Conservation (phyloP, 2,797 vertebrate genomes). For the Myiotriccus ornatus region DNA sequence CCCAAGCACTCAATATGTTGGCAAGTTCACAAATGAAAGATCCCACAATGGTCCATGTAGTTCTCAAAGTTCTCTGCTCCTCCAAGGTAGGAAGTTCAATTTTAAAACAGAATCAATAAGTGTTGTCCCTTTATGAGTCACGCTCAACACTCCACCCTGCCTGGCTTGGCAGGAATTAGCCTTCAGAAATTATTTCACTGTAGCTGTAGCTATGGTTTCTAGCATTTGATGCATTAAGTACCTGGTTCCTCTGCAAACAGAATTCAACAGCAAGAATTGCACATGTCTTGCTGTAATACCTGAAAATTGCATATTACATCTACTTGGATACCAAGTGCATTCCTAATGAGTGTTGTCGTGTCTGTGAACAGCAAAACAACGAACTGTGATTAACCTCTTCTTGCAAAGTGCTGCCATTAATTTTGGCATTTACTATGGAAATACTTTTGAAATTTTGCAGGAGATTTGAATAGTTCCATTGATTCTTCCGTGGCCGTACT, state of each 20-base stretch:
- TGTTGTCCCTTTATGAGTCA: neutral
- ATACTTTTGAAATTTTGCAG: conserved; percentile 58
- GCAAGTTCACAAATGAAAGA: neutral
- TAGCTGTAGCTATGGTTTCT: neutral
- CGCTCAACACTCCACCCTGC: neutral
- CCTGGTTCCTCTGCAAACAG: neutral
- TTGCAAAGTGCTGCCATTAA: conserved; percentile 60
- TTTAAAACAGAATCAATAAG: neutral
- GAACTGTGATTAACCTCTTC: conserved; percentile 66
- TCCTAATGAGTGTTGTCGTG: conserved; percentile 8
- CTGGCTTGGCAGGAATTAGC: neutral
- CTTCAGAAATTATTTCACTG: neutral
- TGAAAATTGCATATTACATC: conserved; percentile 41
- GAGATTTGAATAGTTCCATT: conserved; percentile 61
- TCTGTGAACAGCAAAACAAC: conserved; percentile 61
- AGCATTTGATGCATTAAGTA: conserved; percentile 15
- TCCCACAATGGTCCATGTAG: neutral
- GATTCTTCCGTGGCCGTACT: conserved; percentile 53
- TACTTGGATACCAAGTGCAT: conserved; percentile 22
- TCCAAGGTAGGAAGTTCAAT: neutral
- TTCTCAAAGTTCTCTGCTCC: neutral
- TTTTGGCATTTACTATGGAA: conserved; percentile 54
- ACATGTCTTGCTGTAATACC: conserved; percentile 2
- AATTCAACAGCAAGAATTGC: neutral
- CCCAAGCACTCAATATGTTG: neutral